Evolutionary conservation across 2,797 vertebrate genomes (phyloP).

Genomic region (Gymnopithys bicolor): DNA sequence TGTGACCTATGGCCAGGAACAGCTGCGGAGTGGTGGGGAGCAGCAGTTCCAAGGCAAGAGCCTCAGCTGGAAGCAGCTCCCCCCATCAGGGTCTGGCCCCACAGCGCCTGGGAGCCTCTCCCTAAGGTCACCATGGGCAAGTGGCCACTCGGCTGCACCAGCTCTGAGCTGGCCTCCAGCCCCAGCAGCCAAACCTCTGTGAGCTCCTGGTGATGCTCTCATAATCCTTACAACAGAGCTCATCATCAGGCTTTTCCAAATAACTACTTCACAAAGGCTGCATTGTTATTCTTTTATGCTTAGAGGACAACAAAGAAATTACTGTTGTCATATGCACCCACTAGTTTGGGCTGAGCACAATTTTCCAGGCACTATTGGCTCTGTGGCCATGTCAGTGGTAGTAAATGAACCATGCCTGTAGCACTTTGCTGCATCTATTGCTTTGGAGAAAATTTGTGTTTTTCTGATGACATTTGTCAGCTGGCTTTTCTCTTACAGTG

Average conservation of each 20-base stretch:
- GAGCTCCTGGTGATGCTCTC: neutral
- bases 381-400: neutral
- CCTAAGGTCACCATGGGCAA: fast-evolving
- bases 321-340: neutral
- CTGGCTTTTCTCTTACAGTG: neutral
- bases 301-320: neutral
- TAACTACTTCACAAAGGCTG: neutral
- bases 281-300: neutral
- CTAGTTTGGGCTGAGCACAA: neutral
- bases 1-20: neutral
- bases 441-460: neutral
- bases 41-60: neutral
- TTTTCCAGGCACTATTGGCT: neutral
- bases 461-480: neutral
- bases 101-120: neutral
- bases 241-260: neutral
- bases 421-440: neutral
- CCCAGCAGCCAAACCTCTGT: fast-evolving
- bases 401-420: neutral
- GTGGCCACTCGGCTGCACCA: neutral
- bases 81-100: neutral
- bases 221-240: neutral
- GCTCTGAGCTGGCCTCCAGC: neutral
- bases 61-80: neutral
- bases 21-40: fast-evolving